A percentile compares a stretch with the other conserved stretches of the same genome.
Evolutionary conservation across 2,113 vertebrate species (phyloP).

Genomic region (Tonatia bakeri): DNA sequence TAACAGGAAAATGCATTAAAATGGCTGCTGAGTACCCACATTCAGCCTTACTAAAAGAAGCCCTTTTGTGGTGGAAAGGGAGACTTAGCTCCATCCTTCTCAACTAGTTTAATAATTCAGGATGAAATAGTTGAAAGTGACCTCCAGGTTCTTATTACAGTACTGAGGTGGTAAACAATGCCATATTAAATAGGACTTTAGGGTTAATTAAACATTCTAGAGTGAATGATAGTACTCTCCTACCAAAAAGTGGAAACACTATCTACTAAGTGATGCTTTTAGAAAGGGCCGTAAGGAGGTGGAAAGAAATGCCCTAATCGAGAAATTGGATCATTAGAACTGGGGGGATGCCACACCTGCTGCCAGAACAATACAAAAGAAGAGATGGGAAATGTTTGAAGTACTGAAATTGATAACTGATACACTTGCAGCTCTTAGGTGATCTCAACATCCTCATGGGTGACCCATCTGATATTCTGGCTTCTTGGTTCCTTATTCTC

Average conservation of each 20-base stretch:
- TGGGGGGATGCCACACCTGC: not conserved
- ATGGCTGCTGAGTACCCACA: not conserved
- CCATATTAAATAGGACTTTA: not conserved
- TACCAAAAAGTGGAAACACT: not conserved
- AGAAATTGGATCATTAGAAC: conserved; percentile 7
- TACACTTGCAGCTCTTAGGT: not conserved
- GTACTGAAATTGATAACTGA: not conserved
- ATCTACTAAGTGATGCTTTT: not conserved
- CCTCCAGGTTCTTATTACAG: not conserved
- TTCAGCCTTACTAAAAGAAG: not conserved
- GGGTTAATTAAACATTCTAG: not conserved
- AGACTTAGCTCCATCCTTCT: not conserved
- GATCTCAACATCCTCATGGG: not conserved
- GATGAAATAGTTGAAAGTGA: not conserved
- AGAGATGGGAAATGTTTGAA: not conserved
- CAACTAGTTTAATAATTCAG: not conserved
- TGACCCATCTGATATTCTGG: not conserved
- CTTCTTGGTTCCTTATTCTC: conserved; percentile 1
- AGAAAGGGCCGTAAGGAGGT: not conserved
- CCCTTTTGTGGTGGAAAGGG: not conserved
- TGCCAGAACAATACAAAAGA: not conserved
- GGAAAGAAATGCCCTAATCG: not conserved
- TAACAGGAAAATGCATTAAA: not conserved
- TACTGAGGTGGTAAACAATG: not conserved
- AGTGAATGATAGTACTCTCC: not conserved